Base-by-base conservation (phyloP, 2,797 vertebrate genomes). In the Mus spretus region DNA sequence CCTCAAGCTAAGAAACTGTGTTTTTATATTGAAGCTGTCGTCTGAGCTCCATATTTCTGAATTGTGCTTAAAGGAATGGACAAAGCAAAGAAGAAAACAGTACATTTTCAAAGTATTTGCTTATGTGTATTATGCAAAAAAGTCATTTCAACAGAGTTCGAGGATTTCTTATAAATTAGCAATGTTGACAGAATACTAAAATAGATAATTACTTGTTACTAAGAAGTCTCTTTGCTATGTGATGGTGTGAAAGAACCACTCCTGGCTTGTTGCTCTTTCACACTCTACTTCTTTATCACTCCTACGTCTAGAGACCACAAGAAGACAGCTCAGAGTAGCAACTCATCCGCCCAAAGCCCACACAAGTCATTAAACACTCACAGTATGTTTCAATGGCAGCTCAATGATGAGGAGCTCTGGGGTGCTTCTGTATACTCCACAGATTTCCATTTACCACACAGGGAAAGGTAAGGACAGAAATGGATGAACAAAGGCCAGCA, bases 361-460 rank as follows among this genome's bases (percentile, higher is more conserved):
- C 77, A 84, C 11, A 83, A 89, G 91, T 59, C 61, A 87, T 87
- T 89, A 95, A 93, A 95, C 77, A 93, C 91, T 70, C 8, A 77
- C 67, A 92, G 31, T 85, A 44, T 37, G 72, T 85, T 80, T 93
- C 92, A 91, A 81, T n/a, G n/a, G 6, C 26, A 14, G n/a, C 15
- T 77, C 40, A 78, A 65, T 84, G 55, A 94, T 3, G 9, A 92
- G 31, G 14, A 79, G 6, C n/a, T 91, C 77, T 91, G 40, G 47
- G 31, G 11, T 67, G 82, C 26, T 78, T 63, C 3, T 63, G 24
- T 88, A 24, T 7, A 85, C 10, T 53, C 17, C 63, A 80, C 40
- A 90, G 77, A 93, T 67, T 22, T 91, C 19, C 37, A 84, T 87
- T 87, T 81, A 70, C 13, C 93, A 87, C 79, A 77, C 0, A 77